Percentiles rank a stretch among this genome's conserved stretches.
Conservation (phyloP, 2,888 invertebrate genomes). For the Junonia oenone region DNA sequence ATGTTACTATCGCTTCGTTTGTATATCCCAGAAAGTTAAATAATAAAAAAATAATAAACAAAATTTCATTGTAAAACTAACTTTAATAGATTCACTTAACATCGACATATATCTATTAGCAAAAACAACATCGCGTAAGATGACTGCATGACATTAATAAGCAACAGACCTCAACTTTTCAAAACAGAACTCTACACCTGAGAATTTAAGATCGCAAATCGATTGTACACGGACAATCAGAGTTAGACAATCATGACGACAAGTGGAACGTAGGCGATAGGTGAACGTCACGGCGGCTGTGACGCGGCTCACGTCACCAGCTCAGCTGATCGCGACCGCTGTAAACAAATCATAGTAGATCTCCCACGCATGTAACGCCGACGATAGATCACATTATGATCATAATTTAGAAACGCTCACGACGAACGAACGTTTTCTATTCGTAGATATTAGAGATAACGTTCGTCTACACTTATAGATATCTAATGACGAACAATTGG, state of each 20-base stretch:
- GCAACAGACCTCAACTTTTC: background rate
- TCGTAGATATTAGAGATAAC: background rate
- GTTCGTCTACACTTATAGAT: background rate
- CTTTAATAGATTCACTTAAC: too few relatives aligned
- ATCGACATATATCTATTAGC: too few relatives aligned
- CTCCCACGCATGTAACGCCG: conserved; percentile 50
- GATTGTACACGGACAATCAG: conserved; percentile 2
- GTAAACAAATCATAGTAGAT: conserved; percentile 75
- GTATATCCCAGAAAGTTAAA: too few relatives aligned
- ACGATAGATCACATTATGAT: conserved; percentile 37
- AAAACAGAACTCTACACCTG: background rate
- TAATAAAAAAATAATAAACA: too few relatives aligned
- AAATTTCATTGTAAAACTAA: too few relatives aligned
- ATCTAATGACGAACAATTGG: too few relatives aligned
- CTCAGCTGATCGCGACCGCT: conserved; percentile 65
- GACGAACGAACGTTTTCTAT: conserved; percentile 23
- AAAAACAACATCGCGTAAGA: background rate
- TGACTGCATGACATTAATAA: background rate
- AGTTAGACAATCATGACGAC: conserved; percentile 15
- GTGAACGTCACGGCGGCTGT: conserved; percentile 25
- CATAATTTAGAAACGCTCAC: conserved; percentile 27
- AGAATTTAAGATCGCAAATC: conserved; percentile 1
- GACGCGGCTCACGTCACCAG: conserved; percentile 52
- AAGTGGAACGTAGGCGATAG: conserved; percentile 16
- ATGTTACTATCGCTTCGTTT: too few relatives aligned